Percentiles rank a stretch among this genome's conserved stretches.
Evolutionary conservation across 2,113 vertebrate species (phyloP).

Genomic region (Phainopepla nitens): DNA sequence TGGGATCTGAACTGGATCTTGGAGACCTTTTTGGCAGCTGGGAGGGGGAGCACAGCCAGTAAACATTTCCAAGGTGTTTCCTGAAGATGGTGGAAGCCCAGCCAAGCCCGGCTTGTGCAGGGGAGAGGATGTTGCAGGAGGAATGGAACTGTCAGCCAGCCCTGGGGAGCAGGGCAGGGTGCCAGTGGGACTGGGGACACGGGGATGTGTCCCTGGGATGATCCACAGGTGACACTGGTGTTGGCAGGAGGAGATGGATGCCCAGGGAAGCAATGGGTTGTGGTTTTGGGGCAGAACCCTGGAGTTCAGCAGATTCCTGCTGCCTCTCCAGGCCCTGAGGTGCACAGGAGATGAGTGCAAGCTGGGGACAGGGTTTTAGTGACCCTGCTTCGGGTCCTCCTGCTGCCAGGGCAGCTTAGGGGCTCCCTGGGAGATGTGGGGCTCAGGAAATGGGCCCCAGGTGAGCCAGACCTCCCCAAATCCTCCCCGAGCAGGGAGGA

Average conservation of each 20-base stretch:
- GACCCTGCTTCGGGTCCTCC: not conserved
- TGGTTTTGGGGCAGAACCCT: not conserved
- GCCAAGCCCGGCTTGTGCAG: not conserved
- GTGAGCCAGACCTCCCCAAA: not conserved
- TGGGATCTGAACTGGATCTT: not conserved
- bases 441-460: fast-evolving
- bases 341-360: not conserved
- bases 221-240: not conserved
- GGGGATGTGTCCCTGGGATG: fast-evolving
- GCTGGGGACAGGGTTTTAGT: not conserved
- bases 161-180: not conserved
- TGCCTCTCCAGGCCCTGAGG: not conserved
- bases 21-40: not conserved
- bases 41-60: not conserved
- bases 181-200: not conserved
- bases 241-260: not conserved
- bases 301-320: not conserved
- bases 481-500: not conserved
- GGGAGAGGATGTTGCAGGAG: not conserved
- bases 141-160: not conserved
- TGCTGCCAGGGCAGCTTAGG: not conserved
- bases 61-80: conserved; percentile 35
- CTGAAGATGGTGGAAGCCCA: not conserved
- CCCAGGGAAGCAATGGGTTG: fast-evolving
- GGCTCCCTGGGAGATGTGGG: not conserved